Base-by-base conservation (phyloP, 2,113 vertebrate genomes). In the Cynopterus brachyotis region DNA sequence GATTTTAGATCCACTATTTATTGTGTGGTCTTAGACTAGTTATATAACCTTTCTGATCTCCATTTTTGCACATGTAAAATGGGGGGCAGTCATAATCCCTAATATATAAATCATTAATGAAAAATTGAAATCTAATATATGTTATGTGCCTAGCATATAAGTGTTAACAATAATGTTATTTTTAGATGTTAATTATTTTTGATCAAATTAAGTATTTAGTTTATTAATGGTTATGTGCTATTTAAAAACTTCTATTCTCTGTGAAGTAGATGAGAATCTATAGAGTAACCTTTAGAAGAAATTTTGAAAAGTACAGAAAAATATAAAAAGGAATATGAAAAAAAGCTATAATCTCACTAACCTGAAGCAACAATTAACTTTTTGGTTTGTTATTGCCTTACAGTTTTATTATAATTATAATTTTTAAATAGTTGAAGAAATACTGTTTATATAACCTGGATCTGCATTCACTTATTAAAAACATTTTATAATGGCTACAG, bases 371-470 rank as follows among this genome's bases (percentile, higher is more conserved):
- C 8, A 87, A 37, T 76, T 78, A 94, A 73, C 35, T 59, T 73
- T 84, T 88, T 89, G 40, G 24, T 80, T 55, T 16, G 5, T 50
- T 89, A 1, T 75, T 97, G 45, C 35, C 53, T 87, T 93, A 30
- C 15, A 79, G 13, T 53, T 95, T 90, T 91, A 84, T 70, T 82
- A 35, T 92, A 24, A 79, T n/a, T 78, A 80, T 30, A 32, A 66
- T 96, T 91, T 53, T 76, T 50, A 88, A 93, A 90, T 76, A 95
- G n/a, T 67, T 78, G 62, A 97, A 28, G 32, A 73, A 94, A 91
- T 94, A 67, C 12, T 89, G 1, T 60, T 20, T 78, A 35, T 72
- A 30, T 70, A 89, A 95, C 78, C 89, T 82, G 47, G 9, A 60
- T 94, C 35, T 89, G 6, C 9, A 95, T 20, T 53, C 40, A 69